Evolutionary conservation across 2,113 vertebrate genomes (phyloP), one percentile per base, ranked within the genome.

Genomic region (Meles meles): DNA sequence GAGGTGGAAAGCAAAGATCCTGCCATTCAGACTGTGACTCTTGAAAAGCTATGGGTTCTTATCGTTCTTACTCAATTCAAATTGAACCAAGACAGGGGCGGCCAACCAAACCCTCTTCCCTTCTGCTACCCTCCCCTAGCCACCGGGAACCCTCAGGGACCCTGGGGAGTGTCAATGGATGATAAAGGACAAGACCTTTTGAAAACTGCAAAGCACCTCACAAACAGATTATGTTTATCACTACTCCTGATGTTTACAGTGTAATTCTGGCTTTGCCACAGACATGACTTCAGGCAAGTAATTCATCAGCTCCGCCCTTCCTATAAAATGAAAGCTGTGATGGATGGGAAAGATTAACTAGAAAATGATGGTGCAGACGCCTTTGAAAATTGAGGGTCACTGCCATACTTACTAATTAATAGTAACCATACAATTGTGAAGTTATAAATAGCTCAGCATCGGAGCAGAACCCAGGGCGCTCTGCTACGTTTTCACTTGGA

Each of bases 231-330:
- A 77, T 96, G 96, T 93, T 94, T 92, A 96, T 94, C 96, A 97
- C 90, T 90, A 94, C 92, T 95, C 93, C 96, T 92, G 77, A 63
- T 0, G 1, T 93, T 90, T 92, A 94, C 96, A 93, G 52, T 82
- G 3, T 85, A 94, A 97, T 90, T 96, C 96, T 95, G 90, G 44
- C 92, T 88, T 91, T 59, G 37, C 93, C 94, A 96, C 94, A 98
- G 93, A 94, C 90, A 44, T 98, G 90, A 96, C 98, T 96, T 96
- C 93, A 98, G 96, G 98, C 97, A 88, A 97, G 80, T 82, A 95
- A 97, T 97, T 98, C 85, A 79, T 96, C 81, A 86, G 37, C 77
- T 88, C 88, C 39, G 1, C 94, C 96, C 87, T 96, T 93, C 47
- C 18, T 84, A 90, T 95, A 90, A 98, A 97, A 93, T 0, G 4